These are phyloP conservation scores for Labeo calbasu DNA, from an alignment of 2,797 vertebrate species.

Conservation along the genomic window DNA sequence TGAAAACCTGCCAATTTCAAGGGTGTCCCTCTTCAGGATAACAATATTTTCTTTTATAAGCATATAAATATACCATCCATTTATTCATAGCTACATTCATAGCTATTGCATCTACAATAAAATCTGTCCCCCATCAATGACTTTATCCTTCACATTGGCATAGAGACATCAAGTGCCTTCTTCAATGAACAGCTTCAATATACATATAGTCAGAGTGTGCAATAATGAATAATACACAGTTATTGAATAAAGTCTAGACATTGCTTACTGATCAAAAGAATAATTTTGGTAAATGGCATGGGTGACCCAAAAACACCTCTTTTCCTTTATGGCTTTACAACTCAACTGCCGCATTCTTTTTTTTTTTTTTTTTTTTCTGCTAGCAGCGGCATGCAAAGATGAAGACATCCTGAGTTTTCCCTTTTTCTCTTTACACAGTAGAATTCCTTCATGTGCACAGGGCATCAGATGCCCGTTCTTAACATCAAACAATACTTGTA, in stretches of 20 bases:
- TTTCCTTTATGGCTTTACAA: constrained; percentile 61
- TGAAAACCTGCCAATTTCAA: constrained; percentile 45
- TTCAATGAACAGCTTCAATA: constrained; percentile 16
- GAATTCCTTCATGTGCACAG: constrained; percentile 41
- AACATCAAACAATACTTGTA: constrained; percentile 33
- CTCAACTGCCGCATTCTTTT: constrained; percentile 57
- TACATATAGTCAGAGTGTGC: constrained; percentile 39
- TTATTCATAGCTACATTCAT: constrained; percentile 20
- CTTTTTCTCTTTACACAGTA: constrained; percentile 63
- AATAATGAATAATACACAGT: constrained; percentile 25
- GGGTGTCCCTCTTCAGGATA: background rate
- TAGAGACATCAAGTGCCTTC: constrained; percentile 34
- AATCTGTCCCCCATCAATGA: background rate
- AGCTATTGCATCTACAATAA: constrained; percentile 35
- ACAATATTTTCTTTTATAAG: constrained; percentile 2
- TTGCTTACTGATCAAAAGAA: constrained; percentile 32
- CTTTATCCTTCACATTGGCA: constrained; percentile 28
- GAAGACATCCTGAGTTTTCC: constrained; percentile 58
- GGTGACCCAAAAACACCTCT: constrained; percentile 37
- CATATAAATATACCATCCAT: constrained; percentile 24
- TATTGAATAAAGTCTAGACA: constrained; percentile 24
- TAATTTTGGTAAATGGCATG: constrained; percentile 33
- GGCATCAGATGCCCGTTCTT: constrained; percentile 24
- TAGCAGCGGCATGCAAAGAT: constrained; percentile 48
- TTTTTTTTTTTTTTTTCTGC: constrained; percentile 60